Percentiles rank a stretch among this genome's conserved stretches.
Evolutionary conservation across 2,113 vertebrate species (phyloP).

Genomic region (Dasyornis broadbenti): DNA sequence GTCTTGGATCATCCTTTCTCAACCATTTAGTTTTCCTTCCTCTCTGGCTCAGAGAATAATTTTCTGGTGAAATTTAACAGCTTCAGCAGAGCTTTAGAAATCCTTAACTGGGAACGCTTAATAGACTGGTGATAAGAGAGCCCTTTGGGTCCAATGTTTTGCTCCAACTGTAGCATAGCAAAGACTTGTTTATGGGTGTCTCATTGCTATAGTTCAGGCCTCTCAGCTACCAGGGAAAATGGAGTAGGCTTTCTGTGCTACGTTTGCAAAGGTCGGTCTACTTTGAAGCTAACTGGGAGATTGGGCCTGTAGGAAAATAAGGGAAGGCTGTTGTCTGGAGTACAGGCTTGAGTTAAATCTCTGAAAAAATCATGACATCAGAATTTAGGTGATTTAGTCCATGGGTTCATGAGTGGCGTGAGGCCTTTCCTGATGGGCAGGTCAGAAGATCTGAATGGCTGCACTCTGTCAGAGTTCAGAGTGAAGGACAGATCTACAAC

Average conservation of each 20-base stretch:
- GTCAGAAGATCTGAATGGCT: background rate
- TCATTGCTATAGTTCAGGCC: background rate
- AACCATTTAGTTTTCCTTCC: background rate
- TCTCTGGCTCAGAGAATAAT: background rate
- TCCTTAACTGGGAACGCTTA: background rate
- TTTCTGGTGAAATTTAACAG: background rate
- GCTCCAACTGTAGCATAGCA: background rate
- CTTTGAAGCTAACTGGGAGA: background rate
- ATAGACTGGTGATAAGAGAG: background rate
- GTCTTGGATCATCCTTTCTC: conserved; percentile 7
- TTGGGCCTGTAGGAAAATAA: background rate
- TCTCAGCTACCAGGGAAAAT: background rate
- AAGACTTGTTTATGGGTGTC: background rate
- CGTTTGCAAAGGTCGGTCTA: background rate
- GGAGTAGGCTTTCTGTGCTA: background rate
- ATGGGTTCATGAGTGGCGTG: background rate
- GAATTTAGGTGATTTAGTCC: background rate
- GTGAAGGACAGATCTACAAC: background rate
- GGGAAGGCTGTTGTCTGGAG: background rate
- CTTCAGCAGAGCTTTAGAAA: background rate
- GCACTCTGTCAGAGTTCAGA: background rate
- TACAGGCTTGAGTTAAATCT: background rate
- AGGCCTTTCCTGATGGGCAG: background rate
- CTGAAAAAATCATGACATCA: background rate
- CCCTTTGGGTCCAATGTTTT: background rate